A percentile compares a stretch with the other conserved stretches of the same genome.
Conservation (phyloP, 1,140 invertebrate genomes). For the Drosophila burlai region DNA sequence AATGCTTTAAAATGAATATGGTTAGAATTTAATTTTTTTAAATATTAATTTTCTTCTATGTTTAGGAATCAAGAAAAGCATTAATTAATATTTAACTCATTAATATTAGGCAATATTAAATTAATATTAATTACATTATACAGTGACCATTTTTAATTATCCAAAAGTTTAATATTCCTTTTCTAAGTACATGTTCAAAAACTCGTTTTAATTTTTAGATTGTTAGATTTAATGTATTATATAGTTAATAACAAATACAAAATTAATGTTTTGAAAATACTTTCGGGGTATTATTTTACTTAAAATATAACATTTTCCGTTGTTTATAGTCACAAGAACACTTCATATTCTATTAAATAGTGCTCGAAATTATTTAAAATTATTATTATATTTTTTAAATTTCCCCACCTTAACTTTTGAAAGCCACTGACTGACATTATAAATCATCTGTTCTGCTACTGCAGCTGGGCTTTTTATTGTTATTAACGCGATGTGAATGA, state of each 20-base stretch:
- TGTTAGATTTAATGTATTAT: neutral
- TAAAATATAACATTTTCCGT: neutral
- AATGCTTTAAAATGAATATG: neutral
- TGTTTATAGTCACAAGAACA: neutral
- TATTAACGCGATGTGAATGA: conserved; percentile 45
- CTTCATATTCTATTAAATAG: neutral
- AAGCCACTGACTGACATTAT: neutral
- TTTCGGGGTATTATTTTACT: neutral
- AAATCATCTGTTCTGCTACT: conserved; percentile 28
- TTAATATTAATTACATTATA: neutral
- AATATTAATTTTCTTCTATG: neutral
- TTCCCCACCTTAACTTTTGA: neutral
- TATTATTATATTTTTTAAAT: neutral
- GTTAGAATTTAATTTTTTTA: neutral
- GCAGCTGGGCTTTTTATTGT: conserved; percentile 13
- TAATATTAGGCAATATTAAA: too few relatives aligned
- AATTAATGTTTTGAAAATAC: neutral
- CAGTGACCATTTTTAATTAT: neutral
- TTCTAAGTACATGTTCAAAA: too few relatives aligned
- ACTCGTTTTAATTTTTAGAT: neutral
- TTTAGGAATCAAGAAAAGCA: neutral
- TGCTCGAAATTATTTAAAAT: neutral
- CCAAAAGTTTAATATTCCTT: neutral
- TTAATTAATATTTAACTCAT: too few relatives aligned
- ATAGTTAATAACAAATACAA: too few relatives aligned